phyloP scores from a whole-genome alignment of 1,140 invertebrate genomes.

The Hesperophylax magnus region DNA sequence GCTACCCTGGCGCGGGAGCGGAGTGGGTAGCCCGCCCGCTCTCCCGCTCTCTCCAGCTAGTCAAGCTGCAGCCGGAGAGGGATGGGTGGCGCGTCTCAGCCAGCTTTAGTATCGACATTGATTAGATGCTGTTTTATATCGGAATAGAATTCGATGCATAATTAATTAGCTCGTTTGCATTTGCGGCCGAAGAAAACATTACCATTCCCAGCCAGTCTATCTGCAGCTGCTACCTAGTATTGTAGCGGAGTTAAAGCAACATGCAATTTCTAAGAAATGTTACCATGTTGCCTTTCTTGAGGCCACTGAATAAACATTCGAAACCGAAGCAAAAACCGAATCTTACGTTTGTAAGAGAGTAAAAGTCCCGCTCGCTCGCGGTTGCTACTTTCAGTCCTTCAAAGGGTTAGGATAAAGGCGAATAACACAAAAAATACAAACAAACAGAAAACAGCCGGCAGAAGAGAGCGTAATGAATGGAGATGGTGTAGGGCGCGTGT shows the following conservation, averaged over 20 bases:
- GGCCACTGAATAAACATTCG: background rate
- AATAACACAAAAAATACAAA: conserved; percentile 12
- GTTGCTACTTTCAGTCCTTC: background rate
- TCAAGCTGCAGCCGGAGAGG: background rate
- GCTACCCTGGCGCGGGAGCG: conserved; percentile 38
- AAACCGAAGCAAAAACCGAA: conserved; percentile 12
- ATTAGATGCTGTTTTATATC: conserved; percentile 28
- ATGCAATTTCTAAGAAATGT: background rate
- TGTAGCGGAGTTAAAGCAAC: background rate
- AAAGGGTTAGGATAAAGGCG: conserved; percentile 31
- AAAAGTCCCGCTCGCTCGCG: conserved; percentile 30
- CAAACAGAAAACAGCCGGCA: conserved; percentile 14
- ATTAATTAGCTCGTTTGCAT: conserved; percentile 26
- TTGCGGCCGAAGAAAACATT: background rate
- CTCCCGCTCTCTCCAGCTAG: conserved; percentile 2
- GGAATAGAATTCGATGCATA: conserved; percentile 26
- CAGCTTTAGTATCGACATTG: conserved; percentile 10
- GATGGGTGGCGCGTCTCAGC: conserved; percentile 11
- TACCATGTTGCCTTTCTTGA: background rate
- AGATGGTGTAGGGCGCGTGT: background rate
- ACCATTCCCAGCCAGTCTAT: too few relatives aligned
- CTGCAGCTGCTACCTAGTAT: background rate
- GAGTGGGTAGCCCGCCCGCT: conserved; percentile 40
- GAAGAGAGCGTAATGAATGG: conserved; percentile 17
- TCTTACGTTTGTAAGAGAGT: background rate